Conservation (phyloP, 2,113 vertebrate genomes). For the Indicator indicator region DNA sequence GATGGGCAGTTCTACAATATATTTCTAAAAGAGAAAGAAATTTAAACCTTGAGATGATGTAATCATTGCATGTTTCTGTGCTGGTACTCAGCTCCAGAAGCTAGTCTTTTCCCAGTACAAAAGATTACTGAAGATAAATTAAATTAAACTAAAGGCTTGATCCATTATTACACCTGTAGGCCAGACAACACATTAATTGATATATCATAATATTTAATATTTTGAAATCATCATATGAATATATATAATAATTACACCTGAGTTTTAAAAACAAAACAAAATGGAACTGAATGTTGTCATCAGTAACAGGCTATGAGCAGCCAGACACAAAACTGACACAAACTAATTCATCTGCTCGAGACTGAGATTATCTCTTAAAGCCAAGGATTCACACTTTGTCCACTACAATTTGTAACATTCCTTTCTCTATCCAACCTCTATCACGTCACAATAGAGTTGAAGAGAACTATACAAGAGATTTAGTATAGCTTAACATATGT, state of each 20-base stretch:
- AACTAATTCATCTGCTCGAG: slow-evolving; percentile 41
- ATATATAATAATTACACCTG: slow-evolving; percentile 85
- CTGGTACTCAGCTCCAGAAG: slow-evolving; percentile 77
- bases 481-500: slow-evolving; percentile 81
- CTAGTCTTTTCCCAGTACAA: slow-evolving; percentile 71
- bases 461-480: slow-evolving; percentile 78
- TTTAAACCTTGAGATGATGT: slow-evolving; percentile 82
- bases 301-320: slow-evolving; percentile 67
- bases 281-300: slow-evolving; percentile 74
- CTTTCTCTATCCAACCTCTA: slow-evolving; percentile 65
- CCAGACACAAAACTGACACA: slow-evolving; percentile 72
- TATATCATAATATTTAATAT: slow-evolving; percentile 77
- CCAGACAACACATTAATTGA: slow-evolving; percentile 74
- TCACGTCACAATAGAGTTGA: slow-evolving; percentile 72
- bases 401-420: slow-evolving; percentile 52
- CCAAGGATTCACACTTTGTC: slow-evolving; percentile 53
- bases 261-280: slow-evolving; percentile 81
- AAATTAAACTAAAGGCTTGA: slow-evolving; percentile 77
- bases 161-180: slow-evolving; percentile 75
- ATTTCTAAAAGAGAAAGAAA: slow-evolving; percentile 66
- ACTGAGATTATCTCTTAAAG: slow-evolving; percentile 48
- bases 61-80: slow-evolving; percentile 77
- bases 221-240: slow-evolving; percentile 78
- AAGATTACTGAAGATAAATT: slow-evolving; percentile 80
- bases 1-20: slow-evolving; percentile 67